Conservation (phyloP, 64 coral and sea anemone genomes). For the Stylophora pistillata region DNA sequence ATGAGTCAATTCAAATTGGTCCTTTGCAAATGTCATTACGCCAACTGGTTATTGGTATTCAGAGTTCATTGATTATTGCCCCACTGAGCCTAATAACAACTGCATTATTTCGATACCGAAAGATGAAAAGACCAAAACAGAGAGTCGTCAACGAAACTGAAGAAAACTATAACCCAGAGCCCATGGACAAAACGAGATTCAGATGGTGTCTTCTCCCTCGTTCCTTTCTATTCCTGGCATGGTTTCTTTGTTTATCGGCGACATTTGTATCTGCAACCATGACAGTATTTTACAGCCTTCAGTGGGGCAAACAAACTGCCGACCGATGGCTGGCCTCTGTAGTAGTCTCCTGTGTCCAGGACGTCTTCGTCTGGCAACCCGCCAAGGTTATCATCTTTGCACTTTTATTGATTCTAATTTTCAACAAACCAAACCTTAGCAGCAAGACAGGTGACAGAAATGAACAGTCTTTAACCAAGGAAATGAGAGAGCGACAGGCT, state of each 20-base stretch:
- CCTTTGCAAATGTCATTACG: constrained; percentile 71
- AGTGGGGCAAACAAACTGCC: constrained; percentile 77
- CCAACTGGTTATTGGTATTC: constrained; percentile 68
- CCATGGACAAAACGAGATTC: neutral
- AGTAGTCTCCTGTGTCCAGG: constrained; percentile 69
- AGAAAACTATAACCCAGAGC: neutral
- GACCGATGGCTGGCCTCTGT: constrained; percentile 79
- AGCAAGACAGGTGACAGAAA: neutral
- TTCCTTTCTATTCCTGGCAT: constrained; percentile 60
- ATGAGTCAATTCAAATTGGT: constrained; percentile 57
- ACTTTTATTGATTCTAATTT: constrained; percentile 47
- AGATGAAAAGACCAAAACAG: neutral
- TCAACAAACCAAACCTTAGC: constrained; percentile 1
- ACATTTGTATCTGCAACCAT: constrained; percentile 42
- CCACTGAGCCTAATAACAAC: constrained; percentile 70
- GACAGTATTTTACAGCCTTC: constrained; percentile 91
- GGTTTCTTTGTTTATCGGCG: constrained; percentile 47
- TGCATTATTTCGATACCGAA: constrained; percentile 17
- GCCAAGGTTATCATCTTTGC: constrained; percentile 70
- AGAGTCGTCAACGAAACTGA: neutral
- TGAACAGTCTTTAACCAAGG: constrained; percentile 1
- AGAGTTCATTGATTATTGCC: constrained; percentile 74
- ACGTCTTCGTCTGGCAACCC: constrained; percentile 80
- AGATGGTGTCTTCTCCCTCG: constrained; percentile 21
- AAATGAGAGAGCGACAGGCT: constrained; percentile 46